Evolutionary conservation across 2,797 vertebrate genomes (phyloP).

Genomic region (Chaenodraco wilsoni): DNA sequence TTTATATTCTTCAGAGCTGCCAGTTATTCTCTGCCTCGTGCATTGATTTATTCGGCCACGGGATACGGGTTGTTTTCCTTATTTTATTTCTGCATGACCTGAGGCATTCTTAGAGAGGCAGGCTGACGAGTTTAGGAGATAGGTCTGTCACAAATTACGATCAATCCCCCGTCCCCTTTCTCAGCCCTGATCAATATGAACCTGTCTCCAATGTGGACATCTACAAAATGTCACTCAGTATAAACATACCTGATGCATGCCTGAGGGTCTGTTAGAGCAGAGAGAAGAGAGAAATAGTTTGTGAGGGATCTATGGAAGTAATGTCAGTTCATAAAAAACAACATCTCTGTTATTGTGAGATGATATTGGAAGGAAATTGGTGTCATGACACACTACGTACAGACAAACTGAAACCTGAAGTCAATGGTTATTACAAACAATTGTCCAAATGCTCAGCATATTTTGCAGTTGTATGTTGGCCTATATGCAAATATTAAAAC

Average conservation of each 20-base stretch:
- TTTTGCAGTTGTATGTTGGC: conserved; percentile 5
- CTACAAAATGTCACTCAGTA: conserved; percentile 52
- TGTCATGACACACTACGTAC: conserved; percentile 25
- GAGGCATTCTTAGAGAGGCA: conserved; percentile 42
- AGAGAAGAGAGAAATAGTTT: background rate
- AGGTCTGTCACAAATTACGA: conserved; percentile 51
- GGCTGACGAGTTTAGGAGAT: conserved; percentile 57
- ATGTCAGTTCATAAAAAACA: conserved; percentile 9
- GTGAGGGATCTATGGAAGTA: background rate
- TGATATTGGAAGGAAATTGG: conserved; percentile 28
- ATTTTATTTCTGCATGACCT: conserved; percentile 40
- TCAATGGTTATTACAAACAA: conserved; percentile 15
- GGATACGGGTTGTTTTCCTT: conserved; percentile 51
- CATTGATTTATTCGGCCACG: conserved; percentile 29
- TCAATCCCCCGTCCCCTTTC: conserved; percentile 54
- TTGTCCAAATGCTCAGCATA: conserved; percentile 17
- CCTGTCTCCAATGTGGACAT: conserved; percentile 52
- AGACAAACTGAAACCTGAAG: conserved; percentile 22
- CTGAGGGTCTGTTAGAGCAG: conserved; percentile 7
- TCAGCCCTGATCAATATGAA: conserved; percentile 67
- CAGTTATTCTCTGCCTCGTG: conserved; percentile 14
- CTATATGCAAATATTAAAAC: conserved; percentile 27
- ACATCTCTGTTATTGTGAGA: background rate
- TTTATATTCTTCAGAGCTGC: conserved; percentile 11
- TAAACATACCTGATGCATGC: conserved; percentile 44